Base-by-base conservation (phyloP, 1,140 invertebrate species). In the Portunus trituberculatus region DNA sequence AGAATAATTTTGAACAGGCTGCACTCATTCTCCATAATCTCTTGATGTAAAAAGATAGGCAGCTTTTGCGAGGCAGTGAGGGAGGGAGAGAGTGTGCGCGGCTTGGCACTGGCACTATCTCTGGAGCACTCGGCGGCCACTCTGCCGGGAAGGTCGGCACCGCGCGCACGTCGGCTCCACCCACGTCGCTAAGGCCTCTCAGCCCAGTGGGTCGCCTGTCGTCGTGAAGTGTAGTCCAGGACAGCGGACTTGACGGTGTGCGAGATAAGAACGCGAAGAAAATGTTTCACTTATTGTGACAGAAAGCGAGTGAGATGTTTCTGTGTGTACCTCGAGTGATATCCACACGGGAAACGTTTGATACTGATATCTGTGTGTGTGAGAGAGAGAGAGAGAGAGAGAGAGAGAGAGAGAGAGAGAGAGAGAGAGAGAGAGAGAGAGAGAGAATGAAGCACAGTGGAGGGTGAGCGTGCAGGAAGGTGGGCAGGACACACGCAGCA, bases 131-230 rank as follows among this genome's bases (percentile, higher is more conserved):
- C 10, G 67, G 20, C 67, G 20, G n/a, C 67, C 67, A 76, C 67
- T 76, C 67, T 76, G 67, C n/a, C 25, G 67, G 67, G 67, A 12
- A 20, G 67, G 67, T 76, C 67, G 67, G 67, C 67, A 76, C 67
- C 67, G 67, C 67, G 67, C 67, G 67, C 67, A 76, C 67, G 67
- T 76, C 67, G 67, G 67, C 67, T 76, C 67, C 67, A 76, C 67
- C 67, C 25, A n/a, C 25, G 67, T 76, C 25, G 67, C 25, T 12
- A n/a, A 76, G 67, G 67, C 67, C 67, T 76, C 67, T 20, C 67
- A 25, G 52, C 67, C 67, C 67, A 76, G 67, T 76, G 67, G n/a
- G 12, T n/a, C 25, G 67, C 67, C n/a, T 76, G 67, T 25, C 67
- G 1, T n/a, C 20, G 67, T 76, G 67, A n/a, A 7, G 67, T 76